Percentiles rank a stretch among this genome's conserved stretches.
These are phyloP conservation scores for Oceanodroma tethys DNA, from an alignment of 2,113 vertebrate species.

Conservation along the genomic window DNA sequence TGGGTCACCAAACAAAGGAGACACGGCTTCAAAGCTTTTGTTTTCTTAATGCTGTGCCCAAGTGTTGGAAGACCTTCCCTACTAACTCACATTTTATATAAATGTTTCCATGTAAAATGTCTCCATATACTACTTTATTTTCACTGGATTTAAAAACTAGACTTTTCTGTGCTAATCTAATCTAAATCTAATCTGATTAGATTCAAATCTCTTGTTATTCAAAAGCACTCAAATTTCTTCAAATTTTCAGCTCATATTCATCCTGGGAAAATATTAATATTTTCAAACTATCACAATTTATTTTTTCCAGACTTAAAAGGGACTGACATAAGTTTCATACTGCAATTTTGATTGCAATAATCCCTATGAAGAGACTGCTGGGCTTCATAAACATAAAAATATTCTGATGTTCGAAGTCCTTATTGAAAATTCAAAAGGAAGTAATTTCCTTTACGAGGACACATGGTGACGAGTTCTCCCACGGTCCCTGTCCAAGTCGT, in stretches of 20 bases:
- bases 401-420: not conserved
- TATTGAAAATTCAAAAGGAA: conserved; percentile 1
- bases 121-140: not conserved
- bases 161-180: not conserved
- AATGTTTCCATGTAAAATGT: not conserved
- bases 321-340: not conserved
- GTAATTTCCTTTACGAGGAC: not conserved
- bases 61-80: not conserved
- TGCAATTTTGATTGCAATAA: not conserved
- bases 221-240: not conserved
- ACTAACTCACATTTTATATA: not conserved
- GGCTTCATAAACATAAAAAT: not conserved
- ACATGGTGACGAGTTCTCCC: not conserved
- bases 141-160: not conserved
- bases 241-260: not conserved
- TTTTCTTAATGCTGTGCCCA: not conserved
- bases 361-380: not conserved
- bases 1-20: not conserved
- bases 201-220: not conserved
- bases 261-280: not conserved
- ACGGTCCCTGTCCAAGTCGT: conserved; percentile 2
- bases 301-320: not conserved
- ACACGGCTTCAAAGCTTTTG: not conserved
- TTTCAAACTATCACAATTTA: not conserved
- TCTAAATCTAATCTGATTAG: not conserved